phyloP scores from a whole-genome alignment of 2,797 vertebrate genomes.

The Hyperoplus immaculatus region DNA sequence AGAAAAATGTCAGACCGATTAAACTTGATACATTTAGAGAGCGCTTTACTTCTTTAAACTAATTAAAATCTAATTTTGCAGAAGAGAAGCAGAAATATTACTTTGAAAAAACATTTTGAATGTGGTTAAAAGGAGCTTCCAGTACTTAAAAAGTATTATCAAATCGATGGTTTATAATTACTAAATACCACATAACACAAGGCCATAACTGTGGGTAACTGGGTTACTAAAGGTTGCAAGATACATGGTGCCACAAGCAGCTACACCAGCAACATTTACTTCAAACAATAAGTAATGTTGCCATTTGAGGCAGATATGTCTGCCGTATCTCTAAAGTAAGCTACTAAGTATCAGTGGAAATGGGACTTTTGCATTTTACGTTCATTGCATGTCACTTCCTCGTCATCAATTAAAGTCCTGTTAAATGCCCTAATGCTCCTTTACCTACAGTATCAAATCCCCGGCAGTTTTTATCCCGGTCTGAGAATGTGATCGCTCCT shows the following conservation, averaged over 20 bases:
- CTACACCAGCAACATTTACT: slow-evolving; percentile 21
- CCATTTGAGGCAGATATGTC: slow-evolving; percentile 4
- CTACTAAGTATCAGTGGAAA: slow-evolving; percentile 20
- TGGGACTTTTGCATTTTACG: neutral
- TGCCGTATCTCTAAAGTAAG: neutral
- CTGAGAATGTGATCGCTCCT: neutral
- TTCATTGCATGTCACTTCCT: slow-evolving; percentile 20
- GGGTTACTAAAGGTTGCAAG: slow-evolving; percentile 15
- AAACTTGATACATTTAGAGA: slow-evolving; percentile 14
- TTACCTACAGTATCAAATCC: slow-evolving; percentile 19
- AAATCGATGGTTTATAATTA: neutral
- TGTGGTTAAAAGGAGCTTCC: neutral
- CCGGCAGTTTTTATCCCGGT: neutral
- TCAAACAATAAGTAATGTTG: neutral
- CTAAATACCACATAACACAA: slow-evolving; percentile 12
- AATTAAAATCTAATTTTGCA: neutral
- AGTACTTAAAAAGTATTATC: neutral
- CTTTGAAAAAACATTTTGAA: slow-evolving; percentile 23
- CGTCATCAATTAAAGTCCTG: slow-evolving; percentile 18
- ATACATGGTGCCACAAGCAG: slow-evolving; percentile 11
- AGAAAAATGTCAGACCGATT: slow-evolving; percentile 9
- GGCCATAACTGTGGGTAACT: slow-evolving; percentile 2
- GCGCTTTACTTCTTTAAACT: neutral
- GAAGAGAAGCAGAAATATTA: slow-evolving; percentile 10
- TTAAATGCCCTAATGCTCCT: slow-evolving; percentile 36